A percentile compares a stretch with the other conserved stretches of the same genome.
Evolutionary conservation across 2,888 invertebrate genomes (phyloP).

Genomic region (Zaprionus obscuricornis): DNA sequence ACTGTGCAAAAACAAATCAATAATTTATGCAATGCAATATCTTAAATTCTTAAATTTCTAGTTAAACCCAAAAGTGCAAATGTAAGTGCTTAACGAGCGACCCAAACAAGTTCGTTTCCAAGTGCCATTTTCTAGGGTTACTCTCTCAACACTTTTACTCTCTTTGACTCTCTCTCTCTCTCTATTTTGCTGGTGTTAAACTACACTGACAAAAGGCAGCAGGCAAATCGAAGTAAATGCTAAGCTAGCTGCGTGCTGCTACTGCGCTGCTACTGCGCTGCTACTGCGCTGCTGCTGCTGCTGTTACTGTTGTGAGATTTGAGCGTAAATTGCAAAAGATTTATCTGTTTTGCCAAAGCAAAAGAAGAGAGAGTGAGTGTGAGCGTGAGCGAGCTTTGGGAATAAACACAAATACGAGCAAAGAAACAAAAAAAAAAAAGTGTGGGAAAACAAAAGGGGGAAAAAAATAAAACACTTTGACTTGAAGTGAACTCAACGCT

Average conservation of each 20-base stretch:
- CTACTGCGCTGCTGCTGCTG: too few species aligned
- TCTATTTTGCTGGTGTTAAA: neutral
- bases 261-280: too few species aligned
- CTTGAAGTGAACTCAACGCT: too few species aligned
- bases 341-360: slow-evolving; percentile 56
- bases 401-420: slow-evolving; percentile 9
- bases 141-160: neutral
- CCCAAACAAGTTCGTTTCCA: slow-evolving; percentile 3
- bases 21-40: slow-evolving; percentile 55
- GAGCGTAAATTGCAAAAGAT: slow-evolving; percentile 64
- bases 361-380: too few species aligned
- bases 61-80: slow-evolving; percentile 51
- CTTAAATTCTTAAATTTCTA: slow-evolving; percentile 63
- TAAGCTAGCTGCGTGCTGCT: slow-evolving; percentile 8
- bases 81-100: slow-evolving; percentile 56
- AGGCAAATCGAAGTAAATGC: slow-evolving; percentile 29
- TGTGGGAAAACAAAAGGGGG: slow-evolving; percentile 14
- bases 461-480: too few species aligned
- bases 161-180: neutral
- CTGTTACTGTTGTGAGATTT: too few species aligned
- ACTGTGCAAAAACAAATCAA: slow-evolving; percentile 60
- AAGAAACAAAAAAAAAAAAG: neutral
- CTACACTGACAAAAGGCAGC: neutral
- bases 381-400: slow-evolving; percentile 20
- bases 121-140: neutral